Evolutionary conservation across 1,140 invertebrate genomes (phyloP), one percentile per base, ranked within the genome.

Genomic region (Mactra quadrangularis): DNA sequence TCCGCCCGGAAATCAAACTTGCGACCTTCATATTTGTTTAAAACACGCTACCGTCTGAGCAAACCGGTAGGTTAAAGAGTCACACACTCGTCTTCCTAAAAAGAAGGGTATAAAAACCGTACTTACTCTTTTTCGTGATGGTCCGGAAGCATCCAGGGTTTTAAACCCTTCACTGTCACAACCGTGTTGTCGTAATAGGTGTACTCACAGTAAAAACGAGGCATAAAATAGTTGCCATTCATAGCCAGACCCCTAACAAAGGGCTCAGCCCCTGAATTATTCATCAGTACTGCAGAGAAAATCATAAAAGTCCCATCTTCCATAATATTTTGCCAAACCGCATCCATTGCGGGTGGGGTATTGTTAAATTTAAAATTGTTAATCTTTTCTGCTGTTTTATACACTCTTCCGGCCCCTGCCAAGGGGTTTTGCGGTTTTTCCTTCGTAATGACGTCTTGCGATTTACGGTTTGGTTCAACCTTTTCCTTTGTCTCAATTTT

Each of bases 41-140:
- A n/a, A n/a, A n/a, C n/a, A n/a, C n/a, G n/a, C n/a, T n/a, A n/a
- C n/a, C n/a, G n/a, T n/a, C n/a, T n/a, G n/a, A n/a, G n/a, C n/a
- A n/a, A n/a, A n/a, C n/a, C n/a, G n/a, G n/a, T n/a, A n/a, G n/a
- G n/a, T n/a, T n/a, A n/a, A n/a, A n/a, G n/a, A n/a, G n/a, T n/a
- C n/a, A n/a, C n/a, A n/a, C n/a, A n/a, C n/a, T n/a, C n/a, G n/a
- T n/a, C n/a, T n/a, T n/a, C n/a, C n/a, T n/a, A n/a, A n/a, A n/a
- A n/a, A n/a, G n/a, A n/a, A n/a, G n/a, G n/a, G n/a, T n/a, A n/a
- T n/a, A n/a, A n/a, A n/a, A n/a, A n/a, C n/a, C n/a, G n/a, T 41
- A 33, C 50, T 72, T 72, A 72, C 70, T 4, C 25, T 33, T 72
- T 72, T 29, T 72, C 70, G 22, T 72, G 70, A n/a, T 72, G 70